Percentiles rank a stretch among this genome's conserved stretches.
These are phyloP conservation scores for Halotydeus destructor DNA, from an alignment of 1,140 invertebrate genomes.

Conservation along the genomic window DNA sequence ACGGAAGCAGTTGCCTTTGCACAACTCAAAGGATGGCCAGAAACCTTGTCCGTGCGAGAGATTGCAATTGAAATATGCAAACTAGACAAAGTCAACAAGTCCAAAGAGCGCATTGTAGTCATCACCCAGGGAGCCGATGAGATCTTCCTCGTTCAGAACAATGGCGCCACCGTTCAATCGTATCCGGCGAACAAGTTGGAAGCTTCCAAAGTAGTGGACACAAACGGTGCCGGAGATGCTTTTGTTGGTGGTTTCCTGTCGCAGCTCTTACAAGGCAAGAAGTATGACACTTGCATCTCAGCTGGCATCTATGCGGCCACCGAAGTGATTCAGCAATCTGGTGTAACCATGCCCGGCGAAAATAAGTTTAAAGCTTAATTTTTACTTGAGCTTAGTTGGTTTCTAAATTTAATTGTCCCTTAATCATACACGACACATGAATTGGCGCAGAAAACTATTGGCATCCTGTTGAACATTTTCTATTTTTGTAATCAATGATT, in stretches of 20 bases:
- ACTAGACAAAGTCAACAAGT: conserved; percentile 20
- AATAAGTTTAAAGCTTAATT: conserved; percentile 2
- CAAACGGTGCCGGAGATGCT: conserved; percentile 96
- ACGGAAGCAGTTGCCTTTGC: conserved; percentile 25
- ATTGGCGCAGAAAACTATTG: no score
- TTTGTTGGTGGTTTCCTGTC: conserved; percentile 90
- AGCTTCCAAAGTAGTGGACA: conserved; percentile 58
- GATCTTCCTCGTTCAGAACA: conserved; percentile 43
- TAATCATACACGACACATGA: background rate
- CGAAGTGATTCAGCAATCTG: conserved; percentile 61
- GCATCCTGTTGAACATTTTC: no score
- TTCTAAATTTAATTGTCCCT: background rate
- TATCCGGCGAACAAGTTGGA: background rate
- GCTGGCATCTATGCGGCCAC: conserved; percentile 70
- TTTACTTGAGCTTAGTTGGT: background rate
- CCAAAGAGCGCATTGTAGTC: conserved; percentile 48
- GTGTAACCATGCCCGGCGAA: conserved; percentile 21
- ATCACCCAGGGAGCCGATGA: conserved; percentile 74
- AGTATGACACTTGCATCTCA: conserved; percentile 52
- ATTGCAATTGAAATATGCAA: conserved; percentile 44
- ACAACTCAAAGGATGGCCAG: conserved; percentile 5
- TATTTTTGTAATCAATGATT: no score
- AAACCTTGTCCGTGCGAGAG: conserved; percentile 28
- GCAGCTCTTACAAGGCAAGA: conserved; percentile 51
- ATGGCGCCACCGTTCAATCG: conserved; percentile 19